phyloP scores from a whole-genome alignment of 1,140 invertebrate species.

The Aethina tumida region DNA sequence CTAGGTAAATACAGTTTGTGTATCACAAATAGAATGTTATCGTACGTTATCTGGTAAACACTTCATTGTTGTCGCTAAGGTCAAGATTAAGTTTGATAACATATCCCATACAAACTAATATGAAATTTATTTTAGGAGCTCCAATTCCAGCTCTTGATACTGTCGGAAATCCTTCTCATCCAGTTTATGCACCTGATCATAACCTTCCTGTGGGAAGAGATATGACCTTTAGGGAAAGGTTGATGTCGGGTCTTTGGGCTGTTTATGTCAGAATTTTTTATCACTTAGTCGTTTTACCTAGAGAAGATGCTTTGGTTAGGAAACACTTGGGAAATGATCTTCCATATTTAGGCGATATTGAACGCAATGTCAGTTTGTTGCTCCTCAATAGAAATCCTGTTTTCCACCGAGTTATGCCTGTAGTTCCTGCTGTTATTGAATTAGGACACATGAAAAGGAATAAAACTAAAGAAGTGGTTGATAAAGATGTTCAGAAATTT shows the following conservation, averaged over 20 bases:
- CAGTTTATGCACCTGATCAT: slow-evolving; percentile 27
- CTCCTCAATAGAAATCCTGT: slow-evolving; percentile 40
- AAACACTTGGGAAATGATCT: slow-evolving; percentile 34
- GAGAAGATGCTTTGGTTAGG: slow-evolving; percentile 29
- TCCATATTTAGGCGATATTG: slow-evolving; percentile 38
- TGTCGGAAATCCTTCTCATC: slow-evolving; percentile 32
- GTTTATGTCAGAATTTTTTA: slow-evolving; percentile 10
- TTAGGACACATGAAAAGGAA: slow-evolving; percentile 37
- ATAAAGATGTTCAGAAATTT: slow-evolving; percentile 37
- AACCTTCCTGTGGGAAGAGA: slow-evolving; percentile 2
- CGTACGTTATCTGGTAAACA: too few relatives aligned
- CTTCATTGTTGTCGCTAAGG: too few relatives aligned
- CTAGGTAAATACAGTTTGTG: too few relatives aligned
- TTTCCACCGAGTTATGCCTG: slow-evolving; percentile 34
- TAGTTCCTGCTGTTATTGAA: slow-evolving; percentile 37
- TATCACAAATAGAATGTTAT: too few relatives aligned
- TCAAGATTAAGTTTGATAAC: too few relatives aligned
- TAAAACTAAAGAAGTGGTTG: slow-evolving; percentile 25
- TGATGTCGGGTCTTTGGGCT: slow-evolving; percentile 6
- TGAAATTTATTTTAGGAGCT: too few relatives aligned
- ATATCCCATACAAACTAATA: too few relatives aligned
- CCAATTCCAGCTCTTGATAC: slow-evolving; percentile 14
- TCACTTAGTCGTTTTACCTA: slow-evolving; percentile 9
- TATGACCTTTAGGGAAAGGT: slow-evolving; percentile 5
- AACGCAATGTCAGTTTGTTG: slow-evolving; percentile 40